Evolutionary conservation across 64 coral and sea anemone species (phyloP), one percentile per base, ranked within the genome.

Genomic region (Cladopsammia gracilis): DNA sequence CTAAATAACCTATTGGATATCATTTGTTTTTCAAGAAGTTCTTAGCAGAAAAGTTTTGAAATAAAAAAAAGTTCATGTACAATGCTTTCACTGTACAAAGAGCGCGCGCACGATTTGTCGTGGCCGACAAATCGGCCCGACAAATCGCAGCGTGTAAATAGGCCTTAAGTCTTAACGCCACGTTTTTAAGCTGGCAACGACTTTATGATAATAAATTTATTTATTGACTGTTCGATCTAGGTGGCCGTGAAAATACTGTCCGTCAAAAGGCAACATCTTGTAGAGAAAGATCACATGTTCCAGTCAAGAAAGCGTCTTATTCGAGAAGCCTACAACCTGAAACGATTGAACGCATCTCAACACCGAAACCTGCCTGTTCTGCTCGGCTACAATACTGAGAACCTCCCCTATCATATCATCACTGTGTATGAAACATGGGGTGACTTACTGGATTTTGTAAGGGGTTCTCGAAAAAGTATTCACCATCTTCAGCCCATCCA

Each of bases 371-470:
- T 88, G 18, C 86, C 65, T 1, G 57, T 51, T 23, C 68, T 88
- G 10, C 57, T 88, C 44, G 70, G 68, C 2, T 75, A 75, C 22
- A 56, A 88, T 24, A 88, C 86, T 7, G 16, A 50, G 13, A 19
- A 20, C 16, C 14, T 66, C 48, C 86, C 86, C 7, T 90, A 90
- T 43, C 88, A 90, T 46, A 18, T 89, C 18, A 89, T 89, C 47
- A 78, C 75, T 9, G 74, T 78, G 34, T 10, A 70, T 5, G 58
- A 58, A n/a, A 48, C 48, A 6, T 4, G 50, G n/a, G 87, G 93
- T 19, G 74, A 89, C 10, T 78, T 95, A 13, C 49, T 95, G 25
- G 46, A 70, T 20, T 84, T 76, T 51, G 70, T 93, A 6, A 59
- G 71, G 46, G 43, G 60, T 1, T 79, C 85, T 26, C 68, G 92